Percentiles rank a stretch among this genome's conserved stretches.
Evolutionary conservation across 92 coral and sea anemone species (phyloP).

Genomic region (Porites cylindrica): DNA sequence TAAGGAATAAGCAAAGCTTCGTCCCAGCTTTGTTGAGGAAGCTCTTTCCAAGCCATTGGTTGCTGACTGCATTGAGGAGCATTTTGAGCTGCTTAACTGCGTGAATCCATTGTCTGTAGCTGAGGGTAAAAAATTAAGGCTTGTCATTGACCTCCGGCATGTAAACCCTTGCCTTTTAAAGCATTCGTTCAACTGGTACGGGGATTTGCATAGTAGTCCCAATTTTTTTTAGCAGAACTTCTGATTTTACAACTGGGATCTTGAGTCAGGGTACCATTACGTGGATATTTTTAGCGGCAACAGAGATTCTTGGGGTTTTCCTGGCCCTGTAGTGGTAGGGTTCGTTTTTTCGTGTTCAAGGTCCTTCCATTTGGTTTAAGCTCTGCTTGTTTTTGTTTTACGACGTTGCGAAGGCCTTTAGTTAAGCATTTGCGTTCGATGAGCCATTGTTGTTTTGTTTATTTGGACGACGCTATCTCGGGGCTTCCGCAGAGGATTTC

Average conservation of each 20-base stretch:
- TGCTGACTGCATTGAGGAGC: conserved; percentile 5
- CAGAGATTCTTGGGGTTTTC: conserved; percentile 39
- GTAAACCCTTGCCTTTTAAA: conserved; percentile 35
- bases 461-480: conserved; percentile 40
- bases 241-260: conserved; percentile 58
- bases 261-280: conserved; percentile 59
- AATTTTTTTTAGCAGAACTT: conserved; percentile 30
- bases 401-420: conserved; percentile 28
- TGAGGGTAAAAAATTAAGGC: conserved; percentile 42
- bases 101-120: conserved; percentile 50
- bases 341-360: conserved; percentile 20
- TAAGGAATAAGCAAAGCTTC: background rate
- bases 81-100: conserved; percentile 25
- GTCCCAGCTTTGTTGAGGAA: background rate
- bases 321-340: conserved; percentile 20
- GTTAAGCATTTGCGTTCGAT: conserved; percentile 28
- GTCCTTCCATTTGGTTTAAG: conserved; percentile 48
- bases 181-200: conserved; percentile 21
- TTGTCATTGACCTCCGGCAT: conserved; percentile 52
- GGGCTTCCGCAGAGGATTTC: background rate
- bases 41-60: background rate
- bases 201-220: conserved; percentile 24
- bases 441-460: conserved; percentile 32
- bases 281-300: conserved; percentile 48
- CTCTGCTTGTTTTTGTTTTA: conserved; percentile 31